phyloP scores from a whole-genome alignment of 2,888 invertebrate species.

The Agrochola lychnidis region DNA sequence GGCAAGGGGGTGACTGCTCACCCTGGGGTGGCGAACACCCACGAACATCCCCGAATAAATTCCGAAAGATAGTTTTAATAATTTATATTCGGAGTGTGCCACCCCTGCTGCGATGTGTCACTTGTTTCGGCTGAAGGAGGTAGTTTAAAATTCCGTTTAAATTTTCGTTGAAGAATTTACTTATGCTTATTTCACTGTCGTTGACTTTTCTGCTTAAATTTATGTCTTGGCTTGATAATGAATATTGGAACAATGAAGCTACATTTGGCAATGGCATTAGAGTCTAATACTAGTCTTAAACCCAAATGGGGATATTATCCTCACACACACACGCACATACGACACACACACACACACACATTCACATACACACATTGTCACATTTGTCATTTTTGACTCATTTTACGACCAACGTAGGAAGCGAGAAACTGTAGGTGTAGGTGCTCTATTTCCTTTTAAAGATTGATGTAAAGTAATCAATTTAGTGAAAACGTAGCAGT shows the following conservation, averaged over 20 bases:
- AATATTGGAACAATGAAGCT: background rate
- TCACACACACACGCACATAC: no score
- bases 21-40: constrained; percentile 25
- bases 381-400: no score
- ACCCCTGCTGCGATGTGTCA: constrained; percentile 23
- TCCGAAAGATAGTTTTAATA: constrained; percentile 53
- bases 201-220: background rate
- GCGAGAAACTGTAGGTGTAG: background rate
- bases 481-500: background rate
- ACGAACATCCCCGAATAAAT: constrained; percentile 51
- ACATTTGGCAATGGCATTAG: background rate
- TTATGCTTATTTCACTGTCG: background rate
- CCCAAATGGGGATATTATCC: background rate
- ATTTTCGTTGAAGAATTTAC: constrained; percentile 29
- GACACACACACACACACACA: no score
- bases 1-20: constrained; percentile 6
- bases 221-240: background rate
- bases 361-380: no score
- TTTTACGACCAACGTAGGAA: background rate
- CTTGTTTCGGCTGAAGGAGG: constrained; percentile 13
- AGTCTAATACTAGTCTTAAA: background rate
- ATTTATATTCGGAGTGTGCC: constrained; percentile 36
- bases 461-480: background rate
- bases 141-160: constrained; percentile 38
- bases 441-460: background rate